A percentile compares a stretch with the other conserved stretches of the same genome.
phyloP scores from a whole-genome alignment of 2,113 vertebrate genomes.

The Embiotoca jacksoni region DNA sequence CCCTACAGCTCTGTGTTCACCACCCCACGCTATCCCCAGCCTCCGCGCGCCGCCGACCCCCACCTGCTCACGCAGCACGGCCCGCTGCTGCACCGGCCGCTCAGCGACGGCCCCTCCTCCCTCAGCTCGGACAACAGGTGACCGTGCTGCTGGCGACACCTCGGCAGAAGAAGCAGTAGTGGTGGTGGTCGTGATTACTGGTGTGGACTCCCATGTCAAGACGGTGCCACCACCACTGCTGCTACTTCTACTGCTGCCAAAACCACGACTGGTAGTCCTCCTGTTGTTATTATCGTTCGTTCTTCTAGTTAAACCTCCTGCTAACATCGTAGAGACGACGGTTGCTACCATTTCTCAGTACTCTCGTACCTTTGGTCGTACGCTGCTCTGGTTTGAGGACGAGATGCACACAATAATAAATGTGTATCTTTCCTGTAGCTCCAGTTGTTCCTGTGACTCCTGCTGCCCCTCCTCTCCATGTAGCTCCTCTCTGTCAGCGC shows the following conservation, averaged over 20 bases:
- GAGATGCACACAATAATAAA: not conserved
- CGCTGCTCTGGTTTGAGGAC: not conserved
- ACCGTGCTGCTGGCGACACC: not conserved
- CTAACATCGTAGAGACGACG: not conserved
- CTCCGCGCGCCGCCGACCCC: conserved; percentile 61
- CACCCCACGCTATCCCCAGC: conserved; percentile 75
- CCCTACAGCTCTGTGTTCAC: conserved; percentile 89
- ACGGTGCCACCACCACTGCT: not conserved
- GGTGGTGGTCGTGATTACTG: not conserved
- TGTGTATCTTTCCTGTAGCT: conserved; percentile 60
- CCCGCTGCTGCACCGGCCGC: conserved; percentile 74
- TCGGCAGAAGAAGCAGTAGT: not conserved
- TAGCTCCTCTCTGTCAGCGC: conserved; percentile 87
- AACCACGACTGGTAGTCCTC: too few relatives aligned
- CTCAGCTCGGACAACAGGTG: conserved; percentile 88
- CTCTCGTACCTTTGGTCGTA: too few relatives aligned
- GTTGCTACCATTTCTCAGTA: too few relatives aligned
- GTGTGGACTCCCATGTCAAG: too few relatives aligned
- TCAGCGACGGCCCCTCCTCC: conserved; percentile 80
- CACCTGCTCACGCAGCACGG: conserved; percentile 75
- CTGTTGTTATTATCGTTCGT: too few relatives aligned
- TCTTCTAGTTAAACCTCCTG: not conserved
- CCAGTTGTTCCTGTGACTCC: conserved; percentile 91
- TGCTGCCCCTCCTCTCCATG: conserved; percentile 89
- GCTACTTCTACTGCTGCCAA: not conserved